phyloP scores from a whole-genome alignment of 2,888 invertebrate species.

The Cylloceria caligata region DNA sequence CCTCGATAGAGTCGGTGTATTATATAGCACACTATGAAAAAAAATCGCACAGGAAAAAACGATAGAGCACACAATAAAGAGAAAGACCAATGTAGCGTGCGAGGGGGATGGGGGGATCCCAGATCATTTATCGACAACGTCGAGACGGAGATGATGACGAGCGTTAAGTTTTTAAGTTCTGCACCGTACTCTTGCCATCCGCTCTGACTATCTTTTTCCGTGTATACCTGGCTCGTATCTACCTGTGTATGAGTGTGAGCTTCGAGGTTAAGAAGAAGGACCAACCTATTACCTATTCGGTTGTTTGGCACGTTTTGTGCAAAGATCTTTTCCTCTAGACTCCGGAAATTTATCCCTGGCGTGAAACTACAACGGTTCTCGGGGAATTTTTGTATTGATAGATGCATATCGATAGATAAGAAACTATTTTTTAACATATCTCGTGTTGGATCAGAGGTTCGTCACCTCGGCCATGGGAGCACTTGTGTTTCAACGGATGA shows the following conservation, averaged over 20 bases:
- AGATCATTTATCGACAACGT: conserved; percentile 65
- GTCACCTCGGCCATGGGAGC: neutral
- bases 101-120: conserved; percentile 17
- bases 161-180: conserved; percentile 65
- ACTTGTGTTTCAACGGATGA: conserved; percentile 14
- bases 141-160: conserved; percentile 50
- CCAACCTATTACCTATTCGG: conserved; percentile 62
- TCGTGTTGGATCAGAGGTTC: neutral
- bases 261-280: conserved; percentile 45
- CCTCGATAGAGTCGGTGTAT: conserved; percentile 57
- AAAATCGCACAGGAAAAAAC: conserved; percentile 5
- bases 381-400: neutral
- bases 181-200: conserved; percentile 61
- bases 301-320: conserved; percentile 62
- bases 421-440: neutral
- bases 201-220: conserved; percentile 62
- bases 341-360: conserved; percentile 22
- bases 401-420: conserved; percentile 7
- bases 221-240: conserved; percentile 24
- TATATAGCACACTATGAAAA: conserved; percentile 29
- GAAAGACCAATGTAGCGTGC: conserved; percentile 27
- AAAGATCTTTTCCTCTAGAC: conserved; percentile 46
- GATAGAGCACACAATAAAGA: conserved; percentile 8
- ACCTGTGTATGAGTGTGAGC: conserved; percentile 20
- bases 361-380: conserved; percentile 54